These are phyloP conservation scores for Petrocephalus sullivani DNA, from an alignment of 2,797 vertebrate genomes.

Conservation along the genomic window DNA sequence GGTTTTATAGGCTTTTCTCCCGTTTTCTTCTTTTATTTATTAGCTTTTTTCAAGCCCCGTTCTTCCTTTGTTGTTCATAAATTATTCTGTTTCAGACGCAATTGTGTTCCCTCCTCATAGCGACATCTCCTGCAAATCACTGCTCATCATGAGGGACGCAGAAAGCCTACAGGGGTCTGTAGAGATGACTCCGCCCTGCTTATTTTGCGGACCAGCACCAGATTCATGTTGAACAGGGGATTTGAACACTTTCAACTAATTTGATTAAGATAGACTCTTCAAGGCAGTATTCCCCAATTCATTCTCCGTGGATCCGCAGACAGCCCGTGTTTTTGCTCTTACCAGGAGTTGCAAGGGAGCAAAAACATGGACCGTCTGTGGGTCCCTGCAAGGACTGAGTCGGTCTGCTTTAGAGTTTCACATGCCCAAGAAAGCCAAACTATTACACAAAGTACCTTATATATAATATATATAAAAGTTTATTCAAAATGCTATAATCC, in stretches of 20 bases:
- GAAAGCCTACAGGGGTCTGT: not conserved
- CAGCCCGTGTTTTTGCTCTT: not conserved
- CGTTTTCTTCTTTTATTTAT: not conserved
- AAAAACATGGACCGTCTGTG: no score
- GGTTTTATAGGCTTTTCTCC: not conserved
- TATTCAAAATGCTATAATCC: no score
- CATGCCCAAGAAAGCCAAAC: no score
- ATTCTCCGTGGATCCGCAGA: not conserved
- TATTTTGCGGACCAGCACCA: not conserved
- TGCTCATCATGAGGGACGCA: not conserved
- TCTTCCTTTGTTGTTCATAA: not conserved
- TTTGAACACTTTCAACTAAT: not conserved
- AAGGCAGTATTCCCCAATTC: not conserved
- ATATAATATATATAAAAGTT: no score
- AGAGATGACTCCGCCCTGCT: not conserved
- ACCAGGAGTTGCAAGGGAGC: not conserved
- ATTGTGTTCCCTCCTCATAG: not conserved
- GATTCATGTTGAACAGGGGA: not conserved
- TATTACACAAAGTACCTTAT: no score
- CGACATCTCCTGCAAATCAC: not conserved
- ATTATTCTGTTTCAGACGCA: not conserved
- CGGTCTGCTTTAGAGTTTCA: no score
- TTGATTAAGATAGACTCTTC: not conserved
- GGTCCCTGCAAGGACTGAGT: no score
- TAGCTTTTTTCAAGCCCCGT: not conserved